Percentiles rank a stretch among this genome's conserved stretches.
These are phyloP conservation scores for Drosophila simulans DNA, from an alignment of 1,140 invertebrate species.

Conservation along the genomic window DNA sequence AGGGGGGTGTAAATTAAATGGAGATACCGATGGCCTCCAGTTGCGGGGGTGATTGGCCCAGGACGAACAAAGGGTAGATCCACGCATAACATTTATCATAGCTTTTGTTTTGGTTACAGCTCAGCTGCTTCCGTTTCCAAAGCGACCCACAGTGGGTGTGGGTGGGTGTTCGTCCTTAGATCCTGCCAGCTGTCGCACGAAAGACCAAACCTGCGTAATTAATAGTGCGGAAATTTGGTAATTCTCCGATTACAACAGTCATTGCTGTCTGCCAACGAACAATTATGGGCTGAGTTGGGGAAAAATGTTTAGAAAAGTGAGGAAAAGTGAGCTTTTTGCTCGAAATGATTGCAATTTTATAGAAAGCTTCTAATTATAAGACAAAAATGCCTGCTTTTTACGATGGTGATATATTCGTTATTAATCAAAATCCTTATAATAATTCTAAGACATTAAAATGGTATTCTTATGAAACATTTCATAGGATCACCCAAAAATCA, in stretches of 20 bases:
- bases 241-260: constrained; percentile 23
- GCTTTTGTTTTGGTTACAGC: constrained; percentile 56
- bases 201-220: constrained; percentile 47
- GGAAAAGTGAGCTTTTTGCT: background rate
- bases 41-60: background rate
- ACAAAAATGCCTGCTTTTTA: no score
- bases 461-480: no score
- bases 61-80: constrained; percentile 38
- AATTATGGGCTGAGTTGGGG: background rate
- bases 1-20: constrained; percentile 12
- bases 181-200: constrained; percentile 40
- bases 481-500: no score
- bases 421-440: background rate
- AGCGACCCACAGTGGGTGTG: constrained; percentile 24
- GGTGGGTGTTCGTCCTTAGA: constrained; percentile 15
- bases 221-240: constrained; percentile 53
- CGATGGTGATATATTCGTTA: accelerated
- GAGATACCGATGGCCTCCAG: background rate
- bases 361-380: background rate
- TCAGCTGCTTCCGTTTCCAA: constrained; percentile 41
- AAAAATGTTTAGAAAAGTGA: no score
- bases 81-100: constrained; percentile 54
- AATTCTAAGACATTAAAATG: no score
- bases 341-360: background rate
- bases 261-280: background rate